Evolutionary conservation across 2,797 vertebrate genomes (phyloP).

Genomic region (Heliangelus exortis): DNA sequence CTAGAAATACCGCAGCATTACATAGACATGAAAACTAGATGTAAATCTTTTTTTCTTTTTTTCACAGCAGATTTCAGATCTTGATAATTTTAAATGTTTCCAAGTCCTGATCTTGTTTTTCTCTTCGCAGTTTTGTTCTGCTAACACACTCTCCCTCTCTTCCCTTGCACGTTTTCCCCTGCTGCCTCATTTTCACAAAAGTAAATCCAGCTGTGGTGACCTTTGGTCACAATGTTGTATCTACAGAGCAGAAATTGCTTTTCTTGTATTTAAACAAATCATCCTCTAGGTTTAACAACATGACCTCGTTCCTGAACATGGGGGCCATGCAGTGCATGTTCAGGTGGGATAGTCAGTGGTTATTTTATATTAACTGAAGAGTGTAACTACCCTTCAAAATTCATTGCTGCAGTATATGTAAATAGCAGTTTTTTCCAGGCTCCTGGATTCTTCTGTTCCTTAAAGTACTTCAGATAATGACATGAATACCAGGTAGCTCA

Average conservation of each 20-base stretch:
- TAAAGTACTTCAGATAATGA: not conserved
- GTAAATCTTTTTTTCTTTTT: not conserved
- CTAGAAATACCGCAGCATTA: not conserved
- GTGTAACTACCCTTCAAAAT: not conserved
- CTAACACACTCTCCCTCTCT: not conserved
- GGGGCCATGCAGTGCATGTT: not conserved
- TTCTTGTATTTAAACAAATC: not conserved
- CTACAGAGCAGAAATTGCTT: not conserved
- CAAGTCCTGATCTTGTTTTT: not conserved
- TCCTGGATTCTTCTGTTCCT: not conserved
- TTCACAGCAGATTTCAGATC: not conserved
- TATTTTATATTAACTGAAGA: not conserved
- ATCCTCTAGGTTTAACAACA: not conserved
- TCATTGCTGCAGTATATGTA: not conserved
- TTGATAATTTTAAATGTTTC: not conserved
- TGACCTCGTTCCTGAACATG: not conserved
- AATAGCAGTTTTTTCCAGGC: not conserved
- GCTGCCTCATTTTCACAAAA: not conserved
- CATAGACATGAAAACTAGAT: not conserved
- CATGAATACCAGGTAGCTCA: rapidly evolving
- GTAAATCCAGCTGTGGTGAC: not conserved
- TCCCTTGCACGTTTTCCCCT: not conserved
- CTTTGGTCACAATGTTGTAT: not conserved
- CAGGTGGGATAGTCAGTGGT: not conserved
- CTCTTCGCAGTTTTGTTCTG: not conserved